Evolutionary conservation across 1,140 invertebrate genomes (phyloP).

Genomic region (Radopholus similis): DNA sequence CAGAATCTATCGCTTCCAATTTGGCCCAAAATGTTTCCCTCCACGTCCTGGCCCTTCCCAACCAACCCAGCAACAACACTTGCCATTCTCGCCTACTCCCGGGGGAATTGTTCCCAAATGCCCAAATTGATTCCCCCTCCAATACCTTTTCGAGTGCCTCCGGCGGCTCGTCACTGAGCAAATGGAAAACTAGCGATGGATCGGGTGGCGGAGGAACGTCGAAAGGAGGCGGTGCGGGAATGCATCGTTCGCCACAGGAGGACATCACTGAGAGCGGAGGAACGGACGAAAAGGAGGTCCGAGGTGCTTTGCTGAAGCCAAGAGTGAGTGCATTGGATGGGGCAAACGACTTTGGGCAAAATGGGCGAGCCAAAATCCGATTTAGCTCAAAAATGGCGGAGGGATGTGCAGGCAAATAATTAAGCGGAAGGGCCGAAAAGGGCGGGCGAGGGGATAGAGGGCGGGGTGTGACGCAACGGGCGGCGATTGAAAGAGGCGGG

Average conservation of each 20-base stretch:
- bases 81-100: too few relatives aligned
- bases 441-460: neutral
- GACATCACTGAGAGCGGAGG: neutral
- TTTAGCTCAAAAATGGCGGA: neutral
- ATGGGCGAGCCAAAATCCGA: constrained; percentile 6
- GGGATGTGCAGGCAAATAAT: neutral
- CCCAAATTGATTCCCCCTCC: neutral
- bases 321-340: neutral
- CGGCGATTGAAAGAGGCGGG: neutral
- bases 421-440: neutral
- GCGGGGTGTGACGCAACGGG: neutral
- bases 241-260: neutral
- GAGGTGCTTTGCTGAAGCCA: neutral
- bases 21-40: neutral
- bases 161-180: constrained; percentile 8
- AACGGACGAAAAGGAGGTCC: neutral
- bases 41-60: too few relatives aligned
- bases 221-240: constrained; percentile 11
- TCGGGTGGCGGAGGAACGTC: constrained; percentile 21
- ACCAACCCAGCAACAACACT: too few relatives aligned
- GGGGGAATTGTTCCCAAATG: too few relatives aligned
- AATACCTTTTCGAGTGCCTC: constrained; percentile 10
- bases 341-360: neutral
- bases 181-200: constrained; percentile 18
- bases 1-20: neutral